phyloP scores from a whole-genome alignment of 2,113 vertebrate genomes.

The Ammospiza nelsoni region DNA sequence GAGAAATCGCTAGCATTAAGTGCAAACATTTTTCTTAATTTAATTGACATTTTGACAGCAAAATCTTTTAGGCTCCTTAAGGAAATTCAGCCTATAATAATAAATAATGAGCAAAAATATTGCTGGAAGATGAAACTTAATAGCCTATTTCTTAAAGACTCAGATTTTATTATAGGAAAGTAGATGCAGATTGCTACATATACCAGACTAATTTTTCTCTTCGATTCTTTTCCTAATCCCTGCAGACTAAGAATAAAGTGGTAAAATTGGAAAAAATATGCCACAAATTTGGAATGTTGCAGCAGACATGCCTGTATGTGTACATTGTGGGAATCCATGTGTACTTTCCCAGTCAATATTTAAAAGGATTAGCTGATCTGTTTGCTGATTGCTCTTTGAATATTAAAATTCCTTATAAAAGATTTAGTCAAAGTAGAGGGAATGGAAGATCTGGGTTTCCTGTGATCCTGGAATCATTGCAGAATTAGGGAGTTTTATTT shows the following conservation, averaged over 20 bases:
- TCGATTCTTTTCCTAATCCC: not conserved
- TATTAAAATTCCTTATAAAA: not conserved
- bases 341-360: not conserved
- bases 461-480: not conserved
- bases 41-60: not conserved
- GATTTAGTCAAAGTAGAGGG: not conserved
- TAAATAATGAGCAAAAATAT: slow-evolving; percentile 19
- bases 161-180: not conserved
- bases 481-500: not conserved
- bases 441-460: not conserved
- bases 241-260: not conserved
- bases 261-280: not conserved
- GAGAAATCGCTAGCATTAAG: not conserved
- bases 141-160: not conserved
- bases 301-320: not conserved
- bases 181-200: not conserved
- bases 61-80: not conserved
- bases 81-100: not conserved
- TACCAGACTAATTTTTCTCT: not conserved
- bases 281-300: not conserved
- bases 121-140: not conserved
- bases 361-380: not conserved
- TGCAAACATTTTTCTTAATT: slow-evolving; percentile 13
- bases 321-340: not conserved
- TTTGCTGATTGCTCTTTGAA: not conserved